Conservation (phyloP, 2,888 invertebrate species). For the Pristionchus maxplancki region DNA sequence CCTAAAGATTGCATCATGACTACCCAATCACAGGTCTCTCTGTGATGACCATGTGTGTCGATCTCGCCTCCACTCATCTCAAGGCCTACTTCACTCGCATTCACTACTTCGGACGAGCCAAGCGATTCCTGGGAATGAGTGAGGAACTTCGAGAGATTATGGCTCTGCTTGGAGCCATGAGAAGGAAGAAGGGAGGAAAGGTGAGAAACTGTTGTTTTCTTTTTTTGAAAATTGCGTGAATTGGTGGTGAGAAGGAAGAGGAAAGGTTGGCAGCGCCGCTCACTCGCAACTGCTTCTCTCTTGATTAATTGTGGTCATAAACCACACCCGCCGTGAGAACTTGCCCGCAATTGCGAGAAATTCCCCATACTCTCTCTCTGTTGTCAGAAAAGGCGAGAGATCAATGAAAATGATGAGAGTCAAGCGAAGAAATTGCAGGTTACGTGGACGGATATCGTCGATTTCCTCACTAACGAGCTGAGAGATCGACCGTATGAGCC, state of each 20-base stretch:
- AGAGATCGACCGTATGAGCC: slow-evolving; percentile 48
- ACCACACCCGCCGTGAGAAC: slow-evolving; percentile 10
- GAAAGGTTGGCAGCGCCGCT: background rate
- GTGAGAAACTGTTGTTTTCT: slow-evolving; percentile 57
- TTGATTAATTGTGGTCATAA: slow-evolving; percentile 43
- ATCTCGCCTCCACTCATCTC: slow-evolving; percentile 77
- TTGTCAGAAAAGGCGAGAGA: background rate
- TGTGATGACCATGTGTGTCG: slow-evolving; percentile 78
- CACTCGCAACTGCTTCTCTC: background rate
- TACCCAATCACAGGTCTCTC: slow-evolving; percentile 72
- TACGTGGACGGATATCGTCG: slow-evolving; percentile 46
- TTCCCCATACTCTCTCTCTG: too few relatives aligned
- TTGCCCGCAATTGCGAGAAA: background rate
- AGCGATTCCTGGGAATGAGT: slow-evolving; percentile 77
- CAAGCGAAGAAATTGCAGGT: background rate
- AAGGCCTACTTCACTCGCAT: slow-evolving; percentile 78
- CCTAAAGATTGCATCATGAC: too few relatives aligned
- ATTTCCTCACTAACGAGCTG: slow-evolving; percentile 43
- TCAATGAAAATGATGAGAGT: background rate
- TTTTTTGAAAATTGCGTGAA: background rate
- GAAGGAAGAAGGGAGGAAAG: slow-evolving; percentile 77
- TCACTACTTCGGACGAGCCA: slow-evolving; percentile 78
- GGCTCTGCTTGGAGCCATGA: slow-evolving; percentile 76
- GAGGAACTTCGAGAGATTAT: slow-evolving; percentile 78
- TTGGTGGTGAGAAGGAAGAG: background rate